Evolutionary conservation across 2,113 vertebrate species (phyloP), one percentile per base, ranked within the genome.

Genomic region (Sapayoa aenigma): DNA sequence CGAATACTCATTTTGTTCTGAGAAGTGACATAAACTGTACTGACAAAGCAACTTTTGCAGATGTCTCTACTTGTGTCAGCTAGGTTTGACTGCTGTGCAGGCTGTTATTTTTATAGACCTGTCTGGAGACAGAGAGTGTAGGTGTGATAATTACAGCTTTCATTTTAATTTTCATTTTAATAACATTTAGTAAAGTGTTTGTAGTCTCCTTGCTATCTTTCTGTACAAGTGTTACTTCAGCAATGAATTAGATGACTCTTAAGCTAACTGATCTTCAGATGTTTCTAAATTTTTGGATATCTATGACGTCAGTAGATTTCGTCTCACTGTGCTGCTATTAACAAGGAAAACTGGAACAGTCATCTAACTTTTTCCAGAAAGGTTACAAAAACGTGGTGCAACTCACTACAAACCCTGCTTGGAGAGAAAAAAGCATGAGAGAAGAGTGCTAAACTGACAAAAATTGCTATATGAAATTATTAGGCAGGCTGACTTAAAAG

Each of bases 91-190:
- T 96, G 91, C 91, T 95, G 87, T 4, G 11, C 31, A 66, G 74
- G 60, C 73, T 93, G 63, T 76, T 87, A 39, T 82, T 94, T 95
- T 93, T 93, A 87, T 86, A 90, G 81, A 90, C 84, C 80, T 93
- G 83, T 82, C 89, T 89, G 73, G 81, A 84, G 80, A 72, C 53
- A 84, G 58, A 67, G 62, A 39, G 68, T 60, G 89, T 89, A 85
- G 95, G 82, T 95, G 89, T 78, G 88, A 65, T 91, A 87, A 96
- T 71, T 91, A 63, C 87, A 94, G 81, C 89, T 93, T 46, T 46
- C 46, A 46, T 46, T 93, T 46, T 44, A 14, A 44, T 44, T 92
- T 95, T 94, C 74, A 56, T 89, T 95, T 95, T 85, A 10, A 12
- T 85, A 80, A 74, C 56, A 83, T 59, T 33, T 37, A 89, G 74